A percentile compares a stretch with the other conserved stretches of the same genome.
Evolutionary conservation across 2,888 invertebrate genomes (phyloP).

Genomic region (Limnephilus rhombicus): DNA sequence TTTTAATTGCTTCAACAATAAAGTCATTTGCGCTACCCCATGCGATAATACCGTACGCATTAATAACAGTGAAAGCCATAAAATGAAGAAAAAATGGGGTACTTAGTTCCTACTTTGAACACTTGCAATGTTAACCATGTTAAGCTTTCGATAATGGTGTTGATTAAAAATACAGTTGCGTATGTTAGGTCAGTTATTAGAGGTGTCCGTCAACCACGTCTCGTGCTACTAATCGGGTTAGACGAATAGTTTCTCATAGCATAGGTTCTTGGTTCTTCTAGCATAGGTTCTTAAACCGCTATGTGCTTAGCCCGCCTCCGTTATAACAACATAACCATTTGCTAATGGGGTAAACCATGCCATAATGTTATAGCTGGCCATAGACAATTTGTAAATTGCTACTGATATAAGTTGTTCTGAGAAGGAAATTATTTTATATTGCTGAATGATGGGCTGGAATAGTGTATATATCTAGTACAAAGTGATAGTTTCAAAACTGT

Average conservation of each 20-base stretch:
- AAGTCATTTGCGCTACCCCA: too few species aligned
- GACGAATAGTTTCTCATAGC: background rate
- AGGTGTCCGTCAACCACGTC: background rate
- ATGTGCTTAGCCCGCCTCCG: background rate
- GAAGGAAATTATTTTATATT: background rate
- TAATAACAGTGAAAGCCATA: too few species aligned
- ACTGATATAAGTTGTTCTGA: background rate
- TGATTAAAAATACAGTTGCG: background rate
- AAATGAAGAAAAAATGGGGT: too few species aligned
- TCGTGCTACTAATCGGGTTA: background rate
- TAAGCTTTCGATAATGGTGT: background rate
- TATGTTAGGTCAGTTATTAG: background rate
- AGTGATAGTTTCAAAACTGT: too few species aligned
- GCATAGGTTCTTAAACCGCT: background rate
- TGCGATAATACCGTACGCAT: too few species aligned
- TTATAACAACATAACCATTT: background rate
- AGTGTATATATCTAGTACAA: background rate
- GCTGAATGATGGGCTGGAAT: background rate
- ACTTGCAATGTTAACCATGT: background rate
- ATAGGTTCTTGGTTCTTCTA: background rate
- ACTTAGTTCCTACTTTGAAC: background rate
- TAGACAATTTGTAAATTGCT: background rate
- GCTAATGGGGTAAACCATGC: background rate
- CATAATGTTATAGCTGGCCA: background rate
- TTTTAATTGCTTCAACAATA: too few species aligned